Percentiles rank a stretch among this genome's conserved stretches.
phyloP scores from a whole-genome alignment of 2,888 invertebrate genomes.

The Drosophila percnosoma region DNA sequence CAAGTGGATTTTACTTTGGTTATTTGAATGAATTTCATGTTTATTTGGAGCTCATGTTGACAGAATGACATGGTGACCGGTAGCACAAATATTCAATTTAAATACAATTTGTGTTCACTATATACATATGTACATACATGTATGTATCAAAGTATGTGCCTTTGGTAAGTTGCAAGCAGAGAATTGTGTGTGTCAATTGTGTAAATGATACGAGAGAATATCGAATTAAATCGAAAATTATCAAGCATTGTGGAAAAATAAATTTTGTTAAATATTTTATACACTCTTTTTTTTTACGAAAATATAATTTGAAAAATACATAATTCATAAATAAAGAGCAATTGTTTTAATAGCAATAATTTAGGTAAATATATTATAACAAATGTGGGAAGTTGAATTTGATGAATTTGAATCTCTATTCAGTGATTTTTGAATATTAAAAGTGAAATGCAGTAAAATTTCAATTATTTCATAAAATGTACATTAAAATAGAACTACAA shows the following conservation, averaged over 20 bases:
- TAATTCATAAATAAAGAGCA: background rate
- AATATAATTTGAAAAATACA: background rate
- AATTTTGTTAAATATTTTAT: background rate
- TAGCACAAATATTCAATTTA: constrained; percentile 76
- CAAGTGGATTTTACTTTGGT: constrained; percentile 58
- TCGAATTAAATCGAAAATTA: background rate
- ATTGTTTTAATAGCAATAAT: no score
- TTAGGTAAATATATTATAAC: no score
- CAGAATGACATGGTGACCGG: constrained; percentile 53
- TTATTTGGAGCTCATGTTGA: constrained; percentile 60
- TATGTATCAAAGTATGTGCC: constrained; percentile 9
- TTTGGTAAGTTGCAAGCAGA: background rate
- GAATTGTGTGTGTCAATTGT: background rate
- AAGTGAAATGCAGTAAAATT: background rate
- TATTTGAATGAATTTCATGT: constrained; percentile 52
- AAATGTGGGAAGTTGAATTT: background rate
- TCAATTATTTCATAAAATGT: background rate
- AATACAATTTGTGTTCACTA: constrained; percentile 45
- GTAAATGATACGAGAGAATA: background rate
- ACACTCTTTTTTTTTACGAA: background rate
- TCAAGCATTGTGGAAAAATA: background rate
- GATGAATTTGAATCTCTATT: no score
- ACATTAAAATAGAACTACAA: background rate
- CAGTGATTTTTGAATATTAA: background rate
- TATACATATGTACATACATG: constrained; percentile 7